Evolutionary conservation across 2,888 invertebrate genomes (phyloP).

Genomic region (Melipona bicolor): DNA sequence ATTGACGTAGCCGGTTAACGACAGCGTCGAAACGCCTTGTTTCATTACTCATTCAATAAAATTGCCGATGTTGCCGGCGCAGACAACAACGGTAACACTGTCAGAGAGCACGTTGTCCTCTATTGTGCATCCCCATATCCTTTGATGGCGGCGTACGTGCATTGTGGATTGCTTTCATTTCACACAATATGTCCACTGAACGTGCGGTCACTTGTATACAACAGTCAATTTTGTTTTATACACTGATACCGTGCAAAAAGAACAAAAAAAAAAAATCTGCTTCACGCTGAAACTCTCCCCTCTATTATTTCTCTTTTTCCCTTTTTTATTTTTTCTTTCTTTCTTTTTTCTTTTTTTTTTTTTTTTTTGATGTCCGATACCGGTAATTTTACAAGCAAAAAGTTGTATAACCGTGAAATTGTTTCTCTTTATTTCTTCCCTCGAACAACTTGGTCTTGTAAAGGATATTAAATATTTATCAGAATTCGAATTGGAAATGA

Average conservation of each 20-base stretch:
- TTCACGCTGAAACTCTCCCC: not conserved
- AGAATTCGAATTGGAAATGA: not conserved
- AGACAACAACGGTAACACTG: slow-evolving; percentile 40
- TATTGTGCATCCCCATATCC: slow-evolving; percentile 44
- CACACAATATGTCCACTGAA: slow-evolving; percentile 56
- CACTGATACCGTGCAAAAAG: not conserved
- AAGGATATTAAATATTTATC: not conserved
- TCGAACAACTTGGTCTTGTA: not conserved
- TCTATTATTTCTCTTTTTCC: not conserved
- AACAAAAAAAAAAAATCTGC: too few relatives aligned
- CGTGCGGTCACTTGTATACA: slow-evolving; percentile 53
- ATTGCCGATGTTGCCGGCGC: slow-evolving; percentile 34
- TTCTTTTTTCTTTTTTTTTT: not conserved
- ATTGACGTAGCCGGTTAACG: not conserved
- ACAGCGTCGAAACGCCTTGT: slow-evolving; percentile 13
- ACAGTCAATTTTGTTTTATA: slow-evolving; percentile 64
- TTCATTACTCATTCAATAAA: slow-evolving; percentile 43
- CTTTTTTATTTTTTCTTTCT: not conserved
- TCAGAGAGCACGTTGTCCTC: slow-evolving; percentile 31
- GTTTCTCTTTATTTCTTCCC: not conserved
- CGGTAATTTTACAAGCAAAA: not conserved
- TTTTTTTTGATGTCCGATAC: not conserved
- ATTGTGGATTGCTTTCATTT: slow-evolving; percentile 62
- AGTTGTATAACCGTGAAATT: not conserved
- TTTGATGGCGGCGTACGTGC: slow-evolving; percentile 69